Conservation (phyloP, 2,888 invertebrate genomes). For the Hydraecia micacea region DNA sequence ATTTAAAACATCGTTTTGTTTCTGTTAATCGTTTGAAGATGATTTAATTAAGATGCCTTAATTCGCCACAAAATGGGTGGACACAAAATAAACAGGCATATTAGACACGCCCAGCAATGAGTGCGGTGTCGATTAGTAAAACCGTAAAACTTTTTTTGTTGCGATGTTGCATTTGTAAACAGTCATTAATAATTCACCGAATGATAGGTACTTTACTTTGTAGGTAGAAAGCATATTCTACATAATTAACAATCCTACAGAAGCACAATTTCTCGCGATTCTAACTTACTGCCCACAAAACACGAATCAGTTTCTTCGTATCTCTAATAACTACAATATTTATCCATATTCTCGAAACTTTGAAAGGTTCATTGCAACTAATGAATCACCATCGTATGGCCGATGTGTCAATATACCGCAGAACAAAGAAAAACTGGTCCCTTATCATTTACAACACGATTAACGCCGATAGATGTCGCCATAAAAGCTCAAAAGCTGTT, state of each 20-base stretch:
- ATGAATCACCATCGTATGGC: conserved; percentile 64
- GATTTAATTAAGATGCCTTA: no score
- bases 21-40: background rate
- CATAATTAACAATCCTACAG: no score
- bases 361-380: conserved; percentile 53
- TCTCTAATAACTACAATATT: conserved; percentile 23
- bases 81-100: no score
- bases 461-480: conserved; percentile 71
- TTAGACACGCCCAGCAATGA: no score
- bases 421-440: conserved; percentile 73
- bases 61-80: no score
- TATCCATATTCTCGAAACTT: conserved; percentile 35
- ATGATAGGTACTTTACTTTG: background rate
- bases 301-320: conserved; percentile 8
- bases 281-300: background rate
- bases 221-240: no score
- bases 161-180: background rate
- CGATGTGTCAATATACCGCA: conserved; percentile 76
- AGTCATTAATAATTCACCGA: background rate
- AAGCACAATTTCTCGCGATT: background rate
- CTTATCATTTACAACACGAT: conserved; percentile 79
- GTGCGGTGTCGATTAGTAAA: no score
- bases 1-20: no score
- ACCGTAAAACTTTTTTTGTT: no score
- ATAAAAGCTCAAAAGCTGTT: conserved; percentile 76